phyloP scores from a whole-genome alignment of 2,113 vertebrate species.

The Microcebus murinus region DNA sequence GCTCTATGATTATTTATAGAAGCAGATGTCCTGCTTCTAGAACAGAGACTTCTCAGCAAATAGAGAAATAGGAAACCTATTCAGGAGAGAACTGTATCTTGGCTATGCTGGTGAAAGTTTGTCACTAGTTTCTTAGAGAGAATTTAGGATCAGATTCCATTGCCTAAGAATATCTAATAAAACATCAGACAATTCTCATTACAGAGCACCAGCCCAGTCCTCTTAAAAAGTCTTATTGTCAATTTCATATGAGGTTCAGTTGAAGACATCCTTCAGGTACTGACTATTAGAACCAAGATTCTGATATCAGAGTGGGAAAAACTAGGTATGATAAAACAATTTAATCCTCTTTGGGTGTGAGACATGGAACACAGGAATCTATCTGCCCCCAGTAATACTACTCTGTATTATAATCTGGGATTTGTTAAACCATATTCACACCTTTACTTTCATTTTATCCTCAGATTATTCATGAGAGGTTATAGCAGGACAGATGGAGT shows the following conservation, averaged over 20 bases:
- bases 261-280: background rate
- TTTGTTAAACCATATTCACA: background rate
- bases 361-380: background rate
- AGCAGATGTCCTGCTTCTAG: background rate
- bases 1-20: background rate
- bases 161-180: conserved; percentile 28
- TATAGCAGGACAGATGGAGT: background rate
- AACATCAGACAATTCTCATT: background rate
- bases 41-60: background rate
- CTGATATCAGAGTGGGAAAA: background rate
- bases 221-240: background rate
- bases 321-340: background rate
- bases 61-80: background rate
- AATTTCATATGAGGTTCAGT: background rate
- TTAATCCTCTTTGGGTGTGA: background rate
- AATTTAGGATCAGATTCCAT: background rate
- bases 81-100: background rate
- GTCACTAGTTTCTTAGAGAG: background rate
- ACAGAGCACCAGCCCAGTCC: background rate
- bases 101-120: background rate
- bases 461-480: background rate
- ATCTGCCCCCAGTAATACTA: background rate
- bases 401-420: background rate
- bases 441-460: background rate
- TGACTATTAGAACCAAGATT: background rate